phyloP scores from a whole-genome alignment of 1,140 invertebrate genomes.

The Anoplolepis gracilipes region DNA sequence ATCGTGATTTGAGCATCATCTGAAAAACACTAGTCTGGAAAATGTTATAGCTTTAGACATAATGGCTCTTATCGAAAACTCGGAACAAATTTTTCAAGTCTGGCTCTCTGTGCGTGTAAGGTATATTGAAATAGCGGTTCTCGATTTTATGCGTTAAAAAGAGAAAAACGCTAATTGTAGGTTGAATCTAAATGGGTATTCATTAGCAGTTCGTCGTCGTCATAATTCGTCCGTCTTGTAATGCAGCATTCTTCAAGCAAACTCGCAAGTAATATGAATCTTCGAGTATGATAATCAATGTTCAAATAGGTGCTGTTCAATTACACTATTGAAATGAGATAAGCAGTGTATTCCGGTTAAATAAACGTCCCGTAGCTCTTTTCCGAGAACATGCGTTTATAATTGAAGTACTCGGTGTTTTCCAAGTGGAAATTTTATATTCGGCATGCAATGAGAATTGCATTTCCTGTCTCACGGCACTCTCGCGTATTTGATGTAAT shows the following conservation, averaged over 20 bases:
- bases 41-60: neutral
- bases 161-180: constrained; percentile 49
- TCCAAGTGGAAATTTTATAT: constrained; percentile 44
- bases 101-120: constrained; percentile 4
- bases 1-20: neutral
- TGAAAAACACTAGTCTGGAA: neutral
- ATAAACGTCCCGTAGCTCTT: constrained; percentile 33
- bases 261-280: constrained; percentile 55
- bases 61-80: constrained; percentile 16
- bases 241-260: constrained; percentile 45
- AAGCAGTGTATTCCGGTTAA: constrained; percentile 54
- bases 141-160: constrained; percentile 51
- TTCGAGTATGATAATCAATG: constrained; percentile 55
- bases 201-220: constrained; percentile 52
- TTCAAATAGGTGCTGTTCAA: constrained; percentile 51
- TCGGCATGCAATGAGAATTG: constrained; percentile 45
- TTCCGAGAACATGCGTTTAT: constrained; percentile 51
- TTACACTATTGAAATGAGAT: constrained; percentile 60
- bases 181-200: constrained; percentile 51
- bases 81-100: neutral
- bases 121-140: constrained; percentile 34
- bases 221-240: constrained; percentile 40
- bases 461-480: constrained; percentile 31
- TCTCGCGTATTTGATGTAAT: neutral
- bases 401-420: constrained; percentile 39